These are phyloP conservation scores for Ennomos quercinarius DNA, from an alignment of 2,888 invertebrate genomes.

Conservation along the genomic window DNA sequence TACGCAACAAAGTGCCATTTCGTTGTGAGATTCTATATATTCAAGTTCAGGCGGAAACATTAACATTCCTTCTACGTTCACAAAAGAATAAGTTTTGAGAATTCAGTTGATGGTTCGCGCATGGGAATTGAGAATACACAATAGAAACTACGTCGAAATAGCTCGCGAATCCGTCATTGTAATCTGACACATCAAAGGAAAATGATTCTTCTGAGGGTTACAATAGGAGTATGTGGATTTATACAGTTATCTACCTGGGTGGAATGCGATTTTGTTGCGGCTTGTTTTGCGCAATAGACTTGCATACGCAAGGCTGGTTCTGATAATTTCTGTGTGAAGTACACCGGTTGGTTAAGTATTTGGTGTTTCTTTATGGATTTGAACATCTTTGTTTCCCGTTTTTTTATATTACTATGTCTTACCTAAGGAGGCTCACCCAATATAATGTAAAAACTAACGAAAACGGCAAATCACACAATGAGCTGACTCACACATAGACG, in stretches of 20 bases:
- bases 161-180: conserved; percentile 39
- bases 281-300: conserved; percentile 59
- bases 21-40: conserved; percentile 69
- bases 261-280: conserved; percentile 59
- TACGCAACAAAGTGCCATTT: conserved; percentile 63
- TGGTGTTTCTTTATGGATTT: conserved; percentile 25
- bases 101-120: conserved; percentile 69
- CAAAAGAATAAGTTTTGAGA: conserved; percentile 84
- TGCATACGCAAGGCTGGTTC: conserved; percentile 55
- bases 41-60: conserved; percentile 81
- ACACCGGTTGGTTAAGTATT: conserved; percentile 20
- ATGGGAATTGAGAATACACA: conserved; percentile 76
- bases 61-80: conserved; percentile 80
- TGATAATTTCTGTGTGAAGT: conserved; percentile 60
- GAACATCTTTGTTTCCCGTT: too few relatives aligned
- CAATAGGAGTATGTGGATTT: conserved; percentile 35
- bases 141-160: conserved; percentile 61
- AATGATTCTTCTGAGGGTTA: conserved; percentile 37
- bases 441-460: too few relatives aligned
- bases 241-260: conserved; percentile 30
- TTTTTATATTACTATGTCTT: too few relatives aligned
- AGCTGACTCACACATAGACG: too few relatives aligned
- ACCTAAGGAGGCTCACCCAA: too few relatives aligned
- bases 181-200: conserved; percentile 27
- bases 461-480: too few relatives aligned